phyloP scores from a whole-genome alignment of 1,140 invertebrate genomes.

The Heliothis subflexa region DNA sequence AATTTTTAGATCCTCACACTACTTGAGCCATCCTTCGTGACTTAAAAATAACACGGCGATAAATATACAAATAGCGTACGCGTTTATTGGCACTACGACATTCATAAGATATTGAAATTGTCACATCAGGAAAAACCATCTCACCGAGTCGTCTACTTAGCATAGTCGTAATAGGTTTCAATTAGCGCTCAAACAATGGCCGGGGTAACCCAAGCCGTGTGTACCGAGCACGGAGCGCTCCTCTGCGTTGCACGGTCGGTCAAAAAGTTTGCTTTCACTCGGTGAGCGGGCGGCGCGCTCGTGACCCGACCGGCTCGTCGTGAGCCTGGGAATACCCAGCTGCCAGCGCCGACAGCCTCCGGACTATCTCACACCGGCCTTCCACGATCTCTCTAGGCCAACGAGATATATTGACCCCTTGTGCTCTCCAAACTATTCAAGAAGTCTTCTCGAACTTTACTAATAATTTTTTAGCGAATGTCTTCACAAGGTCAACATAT shows the following conservation, averaged over 20 bases:
- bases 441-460: background rate
- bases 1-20: background rate
- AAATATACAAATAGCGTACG: conserved; percentile 36
- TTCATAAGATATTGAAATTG: conserved; percentile 45
- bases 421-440: background rate
- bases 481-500: conserved; percentile 44
- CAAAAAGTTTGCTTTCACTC: conserved; percentile 61
- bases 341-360: conserved; percentile 34
- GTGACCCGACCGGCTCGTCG: conserved; percentile 48
- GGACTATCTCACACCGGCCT: background rate
- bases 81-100: conserved; percentile 2
- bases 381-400: background rate
- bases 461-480: conserved; percentile 13
- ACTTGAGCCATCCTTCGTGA: background rate
- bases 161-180: conserved; percentile 46
- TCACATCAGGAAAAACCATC: conserved; percentile 49
- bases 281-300: conserved; percentile 43
- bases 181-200: conserved; percentile 54
- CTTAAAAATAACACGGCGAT: conserved; percentile 24
- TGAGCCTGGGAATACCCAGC: conserved; percentile 58
- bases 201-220: conserved; percentile 55
- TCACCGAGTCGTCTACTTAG: conserved; percentile 39
- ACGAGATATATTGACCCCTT: conserved; percentile 22
- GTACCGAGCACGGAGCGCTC: conserved; percentile 18
- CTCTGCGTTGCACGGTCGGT: conserved; percentile 41